phyloP scores from a whole-genome alignment of 2,797 vertebrate species.

The Phoebastria nigripes region DNA sequence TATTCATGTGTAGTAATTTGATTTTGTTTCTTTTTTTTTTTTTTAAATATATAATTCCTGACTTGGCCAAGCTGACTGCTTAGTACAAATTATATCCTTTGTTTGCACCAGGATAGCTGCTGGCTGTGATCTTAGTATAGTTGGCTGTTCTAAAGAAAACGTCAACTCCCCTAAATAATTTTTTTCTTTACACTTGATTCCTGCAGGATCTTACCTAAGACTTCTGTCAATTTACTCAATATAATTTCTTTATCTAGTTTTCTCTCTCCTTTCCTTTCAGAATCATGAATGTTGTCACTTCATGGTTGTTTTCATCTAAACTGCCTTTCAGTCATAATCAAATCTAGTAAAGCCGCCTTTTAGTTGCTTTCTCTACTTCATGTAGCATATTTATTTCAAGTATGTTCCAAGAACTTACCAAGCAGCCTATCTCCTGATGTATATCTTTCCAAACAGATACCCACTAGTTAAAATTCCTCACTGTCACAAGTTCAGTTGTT shows the following conservation, averaged over 20 bases:
- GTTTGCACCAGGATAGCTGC: neutral
- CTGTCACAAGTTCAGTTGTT: neutral
- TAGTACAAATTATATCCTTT: neutral
- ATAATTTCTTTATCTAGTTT: neutral
- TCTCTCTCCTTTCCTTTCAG: neutral
- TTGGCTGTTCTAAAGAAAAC: neutral
- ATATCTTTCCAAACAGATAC: neutral
- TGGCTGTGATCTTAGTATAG: neutral
- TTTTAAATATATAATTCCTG: neutral
- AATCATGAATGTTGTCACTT: neutral
- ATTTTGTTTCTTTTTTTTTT: neutral
- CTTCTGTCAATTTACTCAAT: neutral
- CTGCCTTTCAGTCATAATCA: neutral
- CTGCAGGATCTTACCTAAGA: neutral
- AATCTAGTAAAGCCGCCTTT: neutral
- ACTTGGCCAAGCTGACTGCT: neutral
- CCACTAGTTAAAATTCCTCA: neutral
- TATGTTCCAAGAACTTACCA: neutral
- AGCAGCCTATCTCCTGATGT: neutral
- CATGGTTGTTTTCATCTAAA: neutral
- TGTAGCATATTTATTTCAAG: neutral
- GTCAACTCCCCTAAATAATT: neutral
- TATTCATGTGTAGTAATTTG: neutral
- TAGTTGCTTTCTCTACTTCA: neutral
- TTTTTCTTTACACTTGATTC: neutral